Percentiles rank a stretch among this genome's conserved stretches.
Evolutionary conservation across 2,888 invertebrate genomes (phyloP).

Genomic region (Agriopis leucophaearia): DNA sequence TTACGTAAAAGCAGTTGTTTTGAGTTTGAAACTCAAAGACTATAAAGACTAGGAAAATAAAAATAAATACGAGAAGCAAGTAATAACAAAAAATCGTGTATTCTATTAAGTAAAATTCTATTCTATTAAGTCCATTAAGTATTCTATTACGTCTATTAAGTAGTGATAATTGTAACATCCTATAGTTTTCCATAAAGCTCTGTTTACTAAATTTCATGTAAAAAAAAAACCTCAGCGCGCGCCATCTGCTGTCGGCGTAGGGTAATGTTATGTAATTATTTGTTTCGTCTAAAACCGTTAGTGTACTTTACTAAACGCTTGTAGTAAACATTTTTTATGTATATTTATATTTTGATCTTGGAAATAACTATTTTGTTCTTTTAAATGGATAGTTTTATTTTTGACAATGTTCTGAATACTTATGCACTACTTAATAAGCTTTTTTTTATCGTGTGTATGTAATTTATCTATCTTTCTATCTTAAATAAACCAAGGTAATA

Average conservation of each 20-base stretch:
- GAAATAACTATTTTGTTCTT: conserved; percentile 10
- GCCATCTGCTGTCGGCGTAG: conserved; percentile 74
- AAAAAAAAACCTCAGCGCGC: conserved; percentile 68
- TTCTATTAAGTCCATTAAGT: too few relatives aligned
- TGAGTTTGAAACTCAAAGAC: too few relatives aligned
- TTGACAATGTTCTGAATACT: neutral
- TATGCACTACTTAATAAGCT: too few relatives aligned
- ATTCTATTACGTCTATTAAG: neutral
- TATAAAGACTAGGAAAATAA: too few relatives aligned
- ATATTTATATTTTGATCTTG: conserved; percentile 12
- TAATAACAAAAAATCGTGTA: too few relatives aligned
- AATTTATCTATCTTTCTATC: too few relatives aligned
- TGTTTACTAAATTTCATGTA: conserved; percentile 80
- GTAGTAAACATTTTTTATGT: conserved; percentile 30
- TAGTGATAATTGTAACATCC: conserved; percentile 50
- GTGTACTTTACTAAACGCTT: conserved; percentile 35
- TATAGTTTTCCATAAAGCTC: conserved; percentile 64
- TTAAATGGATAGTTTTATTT: conserved; percentile 7
- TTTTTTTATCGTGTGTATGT: too few relatives aligned
- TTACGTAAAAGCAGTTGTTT: too few relatives aligned
- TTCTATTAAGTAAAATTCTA: too few relatives aligned
- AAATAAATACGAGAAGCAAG: too few relatives aligned
- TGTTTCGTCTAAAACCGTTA: conserved; percentile 60
- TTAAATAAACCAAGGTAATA: too few relatives aligned
- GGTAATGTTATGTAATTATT: conserved; percentile 75